phyloP scores from a whole-genome alignment of 2,888 invertebrate genomes.

The Tigriopus californicus region DNA sequence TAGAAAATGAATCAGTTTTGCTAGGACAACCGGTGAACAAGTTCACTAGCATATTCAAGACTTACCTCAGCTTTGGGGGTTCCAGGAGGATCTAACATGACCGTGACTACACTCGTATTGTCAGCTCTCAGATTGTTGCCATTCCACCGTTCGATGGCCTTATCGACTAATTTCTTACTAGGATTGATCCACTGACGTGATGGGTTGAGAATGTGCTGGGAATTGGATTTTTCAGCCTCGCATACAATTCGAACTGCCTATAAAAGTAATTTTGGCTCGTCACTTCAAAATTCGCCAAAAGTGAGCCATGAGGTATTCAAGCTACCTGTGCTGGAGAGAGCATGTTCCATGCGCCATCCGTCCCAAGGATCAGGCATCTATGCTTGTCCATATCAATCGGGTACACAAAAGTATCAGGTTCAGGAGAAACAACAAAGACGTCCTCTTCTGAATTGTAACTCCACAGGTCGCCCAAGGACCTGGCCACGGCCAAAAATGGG shows the following conservation, averaged over 20 bases:
- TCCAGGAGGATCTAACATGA: slow-evolving; percentile 76
- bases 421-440: slow-evolving; percentile 91
- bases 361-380: slow-evolving; percentile 72
- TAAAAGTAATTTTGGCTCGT: neutral
- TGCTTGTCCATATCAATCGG: slow-evolving; percentile 52
- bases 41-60: neutral
- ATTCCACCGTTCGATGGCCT: slow-evolving; percentile 64
- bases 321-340: slow-evolving; percentile 41
- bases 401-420: slow-evolving; percentile 78
- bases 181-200: slow-evolving; percentile 58
- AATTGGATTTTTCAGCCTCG: slow-evolving; percentile 58
- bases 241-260: slow-evolving; percentile 60
- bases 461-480: slow-evolving; percentile 89
- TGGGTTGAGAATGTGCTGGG: slow-evolving; percentile 25
- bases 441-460: slow-evolving; percentile 78
- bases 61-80: slow-evolving; percentile 39
- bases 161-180: slow-evolving; percentile 67
- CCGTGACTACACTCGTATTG: slow-evolving; percentile 80
- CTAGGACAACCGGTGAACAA: neutral
- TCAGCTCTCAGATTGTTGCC: slow-evolving; percentile 74
- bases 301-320: neutral
- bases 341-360: slow-evolving; percentile 95
- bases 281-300: neutral
- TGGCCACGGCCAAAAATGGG: slow-evolving; percentile 85
- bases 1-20: neutral